A percentile compares a stretch with the other conserved stretches of the same genome.
Conservation (phyloP, 1,140 invertebrate species). For the Drosophila nannoptera region DNA sequence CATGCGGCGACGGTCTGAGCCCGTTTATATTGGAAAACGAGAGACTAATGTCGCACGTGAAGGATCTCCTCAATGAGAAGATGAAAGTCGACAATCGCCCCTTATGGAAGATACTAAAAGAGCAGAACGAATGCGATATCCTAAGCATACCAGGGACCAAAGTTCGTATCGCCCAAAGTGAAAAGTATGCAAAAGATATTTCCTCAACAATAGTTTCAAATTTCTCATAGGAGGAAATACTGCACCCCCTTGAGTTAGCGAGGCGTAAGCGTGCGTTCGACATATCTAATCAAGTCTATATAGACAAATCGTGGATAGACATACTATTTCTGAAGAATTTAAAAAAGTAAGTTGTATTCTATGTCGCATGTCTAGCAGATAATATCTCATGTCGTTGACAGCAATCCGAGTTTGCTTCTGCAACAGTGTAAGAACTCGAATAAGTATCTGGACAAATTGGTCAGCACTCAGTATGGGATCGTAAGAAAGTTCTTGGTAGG, state of each 20-base stretch:
- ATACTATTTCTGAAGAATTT: conserved; percentile 64
- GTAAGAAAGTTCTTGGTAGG: conserved; percentile 52
- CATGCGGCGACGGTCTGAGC: conserved; percentile 54
- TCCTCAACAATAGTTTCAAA: not conserved
- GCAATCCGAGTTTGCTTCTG: conserved; percentile 55
- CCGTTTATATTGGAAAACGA: conserved; percentile 56
- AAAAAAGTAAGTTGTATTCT: conserved; percentile 26
- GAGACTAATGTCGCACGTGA: conserved; percentile 35
- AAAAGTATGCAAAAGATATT: not conserved
- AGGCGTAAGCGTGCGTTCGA: conserved; percentile 58
- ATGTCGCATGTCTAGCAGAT: not conserved
- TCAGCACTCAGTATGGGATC: conserved; percentile 47
- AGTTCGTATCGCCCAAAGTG: conserved; percentile 12
- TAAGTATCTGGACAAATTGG: conserved; percentile 30
- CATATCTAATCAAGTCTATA: conserved; percentile 68
- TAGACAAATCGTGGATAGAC: conserved; percentile 66
- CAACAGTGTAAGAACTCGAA: conserved; percentile 52
- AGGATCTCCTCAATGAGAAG: conserved; percentile 18
- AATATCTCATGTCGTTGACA: conserved; percentile 1
- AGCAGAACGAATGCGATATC: conserved; percentile 67
- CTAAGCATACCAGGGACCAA: conserved; percentile 62
- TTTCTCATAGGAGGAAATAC: conserved; percentile 43
- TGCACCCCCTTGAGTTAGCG: conserved; percentile 63
- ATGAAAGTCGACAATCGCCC: conserved; percentile 44
- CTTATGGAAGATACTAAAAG: conserved; percentile 67